Percentiles rank a stretch among this genome's conserved stretches.
phyloP scores from a whole-genome alignment of 23 tunicate genomes.

The Halocynthia aurantium region DNA sequence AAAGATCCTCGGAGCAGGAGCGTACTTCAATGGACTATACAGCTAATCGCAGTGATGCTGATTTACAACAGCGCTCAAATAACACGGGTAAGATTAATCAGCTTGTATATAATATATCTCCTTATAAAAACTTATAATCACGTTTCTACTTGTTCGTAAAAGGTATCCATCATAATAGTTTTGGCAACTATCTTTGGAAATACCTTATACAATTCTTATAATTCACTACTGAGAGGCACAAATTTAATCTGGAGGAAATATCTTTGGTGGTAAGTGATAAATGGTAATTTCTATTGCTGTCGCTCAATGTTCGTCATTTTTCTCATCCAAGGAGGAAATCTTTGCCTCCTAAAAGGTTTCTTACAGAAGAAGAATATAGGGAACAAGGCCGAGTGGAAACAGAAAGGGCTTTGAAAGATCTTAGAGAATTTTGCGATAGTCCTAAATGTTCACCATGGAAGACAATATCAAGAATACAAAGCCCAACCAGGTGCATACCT shows the following conservation, averaged over 20 bases:
- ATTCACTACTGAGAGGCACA: too few species aligned
- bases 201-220: too few species aligned
- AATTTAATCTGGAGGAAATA: too few species aligned
- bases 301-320: too few species aligned
- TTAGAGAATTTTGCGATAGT: constrained; percentile 61
- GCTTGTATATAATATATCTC: too few species aligned
- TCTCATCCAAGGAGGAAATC: too few species aligned
- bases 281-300: too few species aligned
- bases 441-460: constrained; percentile 95
- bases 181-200: too few species aligned
- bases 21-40: constrained; percentile 69
- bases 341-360: constrained; percentile 5
- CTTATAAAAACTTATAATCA: too few species aligned
- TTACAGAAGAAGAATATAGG: constrained; percentile 60
- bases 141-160: too few species aligned
- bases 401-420: constrained; percentile 60
- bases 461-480: constrained; percentile 56
- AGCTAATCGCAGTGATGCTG: constrained; percentile 30
- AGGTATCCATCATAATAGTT: too few species aligned
- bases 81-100: constrained; percentile 18
- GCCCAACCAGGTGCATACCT: constrained; percentile 48
- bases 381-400: constrained; percentile 58
- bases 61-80: constrained; percentile 57
- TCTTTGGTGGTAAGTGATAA: too few species aligned
- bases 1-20: constrained; percentile 34